Percentiles rank a stretch among this genome's conserved stretches.
These are phyloP conservation scores for Patiria miniata DNA, from an alignment of 35 echinoderm and acorn worm species.

Conservation along the genomic window DNA sequence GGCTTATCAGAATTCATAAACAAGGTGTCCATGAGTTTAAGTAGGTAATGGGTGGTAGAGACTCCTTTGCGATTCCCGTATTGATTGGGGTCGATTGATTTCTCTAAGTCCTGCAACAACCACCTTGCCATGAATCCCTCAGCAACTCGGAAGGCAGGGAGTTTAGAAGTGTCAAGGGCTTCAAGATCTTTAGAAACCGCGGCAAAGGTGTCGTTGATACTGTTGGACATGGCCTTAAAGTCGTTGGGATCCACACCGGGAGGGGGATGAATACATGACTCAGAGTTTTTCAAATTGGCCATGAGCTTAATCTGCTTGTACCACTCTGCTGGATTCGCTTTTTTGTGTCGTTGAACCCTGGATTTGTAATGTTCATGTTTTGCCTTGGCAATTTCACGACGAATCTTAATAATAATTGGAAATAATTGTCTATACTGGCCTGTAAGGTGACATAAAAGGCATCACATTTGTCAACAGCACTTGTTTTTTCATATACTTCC, in stretches of 20 bases:
- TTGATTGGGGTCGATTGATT: too few relatives aligned
- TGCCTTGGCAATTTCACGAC: neutral
- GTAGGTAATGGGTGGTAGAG: too few relatives aligned
- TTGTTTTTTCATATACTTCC: neutral
- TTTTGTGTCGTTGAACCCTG: too few relatives aligned
- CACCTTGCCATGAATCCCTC: too few relatives aligned
- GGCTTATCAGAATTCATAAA: too few relatives aligned
- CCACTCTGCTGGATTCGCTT: neutral
- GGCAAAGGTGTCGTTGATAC: neutral
- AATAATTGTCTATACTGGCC: constrained; percentile 10
- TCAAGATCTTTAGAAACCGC: neutral
- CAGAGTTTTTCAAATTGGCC: neutral
- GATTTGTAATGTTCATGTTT: too few relatives aligned
- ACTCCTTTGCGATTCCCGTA: too few relatives aligned
- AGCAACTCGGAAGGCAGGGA: constrained; percentile 32
- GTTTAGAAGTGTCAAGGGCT: constrained; percentile 3
- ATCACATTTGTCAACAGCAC: constrained; percentile 15
- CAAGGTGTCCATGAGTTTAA: too few relatives aligned
- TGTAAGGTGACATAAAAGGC: constrained; percentile 39
- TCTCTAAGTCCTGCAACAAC: too few relatives aligned
- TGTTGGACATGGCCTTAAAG: neutral
- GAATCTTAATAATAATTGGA: constrained; percentile 23
- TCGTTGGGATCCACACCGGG: neutral
- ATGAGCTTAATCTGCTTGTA: neutral
- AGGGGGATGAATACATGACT: neutral